Evolutionary conservation across 2,797 vertebrate species (phyloP).

Genomic region (Micromesistius poutassou): DNA sequence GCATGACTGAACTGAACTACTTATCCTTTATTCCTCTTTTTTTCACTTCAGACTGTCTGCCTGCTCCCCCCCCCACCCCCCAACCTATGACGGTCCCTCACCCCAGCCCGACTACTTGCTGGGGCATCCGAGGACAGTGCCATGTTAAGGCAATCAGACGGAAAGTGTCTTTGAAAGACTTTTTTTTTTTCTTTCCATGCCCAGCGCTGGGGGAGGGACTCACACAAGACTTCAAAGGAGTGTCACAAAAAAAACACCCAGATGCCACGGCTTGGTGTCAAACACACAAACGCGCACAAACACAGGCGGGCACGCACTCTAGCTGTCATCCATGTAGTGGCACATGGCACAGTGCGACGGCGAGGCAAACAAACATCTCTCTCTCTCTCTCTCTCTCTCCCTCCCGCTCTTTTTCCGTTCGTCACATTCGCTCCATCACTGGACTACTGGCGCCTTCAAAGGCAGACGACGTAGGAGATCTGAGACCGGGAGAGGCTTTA

Average conservation of each 20-base stretch:
- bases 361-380: not conserved
- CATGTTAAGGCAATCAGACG: slow-evolving; percentile 63
- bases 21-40: not conserved
- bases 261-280: slow-evolving; percentile 23
- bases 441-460: slow-evolving; percentile 48
- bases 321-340: slow-evolving; percentile 18
- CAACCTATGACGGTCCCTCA: slow-evolving; percentile 23
- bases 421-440: slow-evolving; percentile 38
- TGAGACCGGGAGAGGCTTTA: slow-evolving; percentile 58
- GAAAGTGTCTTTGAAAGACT: slow-evolving; percentile 48
- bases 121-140: slow-evolving; percentile 64
- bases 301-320: not conserved
- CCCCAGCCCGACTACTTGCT: slow-evolving; percentile 36
- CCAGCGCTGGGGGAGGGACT: slow-evolving; percentile 60
- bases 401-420: not conserved
- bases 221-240: slow-evolving; percentile 71
- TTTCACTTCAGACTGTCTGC: slow-evolving; percentile 12
- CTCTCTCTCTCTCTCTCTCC: slow-evolving; percentile 17
- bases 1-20: slow-evolving; percentile 14
- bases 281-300: slow-evolving; percentile 21
- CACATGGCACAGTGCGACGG: not conserved
- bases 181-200: slow-evolving; percentile 66
- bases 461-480: slow-evolving; percentile 60
- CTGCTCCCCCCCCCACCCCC: slow-evolving; percentile 17
- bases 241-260: slow-evolving; percentile 64